phyloP scores from a whole-genome alignment of 53 echinoderm and acorn worm species.

The Luidia sarsii region DNA sequence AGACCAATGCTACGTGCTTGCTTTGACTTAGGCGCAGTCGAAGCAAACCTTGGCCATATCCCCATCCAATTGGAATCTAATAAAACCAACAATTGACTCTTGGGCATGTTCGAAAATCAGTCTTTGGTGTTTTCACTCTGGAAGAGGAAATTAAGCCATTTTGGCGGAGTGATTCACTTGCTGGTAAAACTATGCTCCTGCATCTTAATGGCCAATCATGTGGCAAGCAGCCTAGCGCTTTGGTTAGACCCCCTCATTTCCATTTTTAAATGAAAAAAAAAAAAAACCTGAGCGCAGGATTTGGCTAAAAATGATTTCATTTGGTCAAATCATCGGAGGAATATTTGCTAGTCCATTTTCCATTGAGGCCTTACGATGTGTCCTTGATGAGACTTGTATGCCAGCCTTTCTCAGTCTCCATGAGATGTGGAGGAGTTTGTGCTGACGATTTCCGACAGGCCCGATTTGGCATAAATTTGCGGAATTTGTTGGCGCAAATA shows the following conservation, averaged over 20 bases:
- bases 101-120: conserved; percentile 22
- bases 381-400: too few species aligned
- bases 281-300: too few species aligned
- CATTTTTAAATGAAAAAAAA: too few species aligned
- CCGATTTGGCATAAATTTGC: conserved; percentile 31
- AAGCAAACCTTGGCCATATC: conserved; percentile 21
- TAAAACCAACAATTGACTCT: conserved; percentile 50
- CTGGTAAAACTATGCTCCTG: conserved; percentile 2
- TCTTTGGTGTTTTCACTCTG: conserved; percentile 5
- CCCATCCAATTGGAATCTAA: conserved; percentile 29
- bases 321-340: too few species aligned
- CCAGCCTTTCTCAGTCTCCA: background rate
- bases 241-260: too few species aligned
- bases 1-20: conserved; percentile 22
- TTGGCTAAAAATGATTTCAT: too few species aligned
- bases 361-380: too few species aligned
- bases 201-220: conserved; percentile 40
- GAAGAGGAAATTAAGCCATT: conserved; percentile 39
- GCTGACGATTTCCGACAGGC: conserved; percentile 43
- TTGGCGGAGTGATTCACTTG: conserved; percentile 9
- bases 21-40: conserved; percentile 13
- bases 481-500: conserved; percentile 34
- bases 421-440: background rate
- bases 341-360: too few species aligned
- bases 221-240: too few species aligned